Conservation (phyloP, 2,113 vertebrate species). For the Oncorhynchus keta region DNA sequence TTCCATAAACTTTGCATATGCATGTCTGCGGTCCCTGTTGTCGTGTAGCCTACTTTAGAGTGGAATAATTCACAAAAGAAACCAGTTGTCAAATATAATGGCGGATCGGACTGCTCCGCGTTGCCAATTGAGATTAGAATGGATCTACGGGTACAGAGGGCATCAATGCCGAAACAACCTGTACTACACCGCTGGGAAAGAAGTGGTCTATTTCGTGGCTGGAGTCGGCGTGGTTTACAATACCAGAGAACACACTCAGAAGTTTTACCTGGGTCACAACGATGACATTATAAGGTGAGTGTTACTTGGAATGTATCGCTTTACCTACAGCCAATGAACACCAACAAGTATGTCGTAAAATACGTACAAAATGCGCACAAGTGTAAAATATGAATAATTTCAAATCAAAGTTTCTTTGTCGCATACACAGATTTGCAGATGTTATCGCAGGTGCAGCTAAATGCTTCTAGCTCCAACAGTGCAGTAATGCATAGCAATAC, state of each 20-base stretch:
- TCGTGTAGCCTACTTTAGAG: neutral
- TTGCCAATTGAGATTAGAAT: slow-evolving; percentile 92
- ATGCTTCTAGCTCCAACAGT: too few species aligned
- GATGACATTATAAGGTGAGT: slow-evolving; percentile 97
- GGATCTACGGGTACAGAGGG: slow-evolving; percentile 95
- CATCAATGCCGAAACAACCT: slow-evolving; percentile 99
- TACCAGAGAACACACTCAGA: slow-evolving; percentile 94
- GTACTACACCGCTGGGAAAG: slow-evolving; percentile 93
- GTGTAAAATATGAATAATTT: too few species aligned
- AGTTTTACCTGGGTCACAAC: slow-evolving; percentile 96
- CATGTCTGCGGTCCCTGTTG: neutral
- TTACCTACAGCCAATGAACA: too few species aligned
- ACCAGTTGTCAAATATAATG: slow-evolving; percentile 61
- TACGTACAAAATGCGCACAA: too few species aligned
- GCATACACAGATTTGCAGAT: too few species aligned
- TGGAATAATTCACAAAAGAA: slow-evolving; percentile 1
- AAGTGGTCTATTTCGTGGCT: slow-evolving; percentile 96
- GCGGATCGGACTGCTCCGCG: slow-evolving; percentile 92
- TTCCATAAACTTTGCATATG: neutral
- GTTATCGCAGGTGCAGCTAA: too few species aligned
- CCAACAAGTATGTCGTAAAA: too few species aligned
- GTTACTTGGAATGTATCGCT: neutral
- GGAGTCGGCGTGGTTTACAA: slow-evolving; percentile 95
- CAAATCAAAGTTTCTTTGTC: too few species aligned
- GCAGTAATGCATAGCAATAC: too few species aligned